Percentiles rank a stretch among this genome's conserved stretches.
These are phyloP conservation scores for Tinea semifulvella DNA, from an alignment of 2,888 invertebrate species.

Conservation along the genomic window DNA sequence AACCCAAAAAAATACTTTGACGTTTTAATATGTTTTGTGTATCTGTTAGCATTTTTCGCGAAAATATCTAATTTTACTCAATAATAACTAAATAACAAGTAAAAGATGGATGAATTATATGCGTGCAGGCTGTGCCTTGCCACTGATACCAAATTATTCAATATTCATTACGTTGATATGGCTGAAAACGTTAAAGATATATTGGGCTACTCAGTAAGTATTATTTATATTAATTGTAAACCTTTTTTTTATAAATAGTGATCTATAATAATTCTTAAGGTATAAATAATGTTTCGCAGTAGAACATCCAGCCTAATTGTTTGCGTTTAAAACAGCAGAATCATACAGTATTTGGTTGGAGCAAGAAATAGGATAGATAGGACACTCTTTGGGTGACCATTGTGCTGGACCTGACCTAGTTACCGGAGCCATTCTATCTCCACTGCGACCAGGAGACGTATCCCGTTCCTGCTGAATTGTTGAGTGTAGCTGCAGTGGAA, in stretches of 20 bases:
- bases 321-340: too few relatives aligned
- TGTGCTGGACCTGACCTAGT: too few relatives aligned
- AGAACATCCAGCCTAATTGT: too few relatives aligned
- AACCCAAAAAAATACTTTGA: neutral
- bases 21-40: neutral
- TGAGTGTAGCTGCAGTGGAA: too few relatives aligned
- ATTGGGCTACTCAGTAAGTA: slow-evolving; percentile 35
- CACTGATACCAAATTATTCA: slow-evolving; percentile 36
- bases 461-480: too few relatives aligned
- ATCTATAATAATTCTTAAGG: neutral
- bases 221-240: slow-evolving; percentile 12
- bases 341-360: too few relatives aligned
- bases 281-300: neutral
- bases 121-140: slow-evolving; percentile 42
- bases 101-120: slow-evolving; percentile 29
- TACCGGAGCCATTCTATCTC: too few relatives aligned
- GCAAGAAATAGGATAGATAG: too few relatives aligned
- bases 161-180: slow-evolving; percentile 32
- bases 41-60: neutral
- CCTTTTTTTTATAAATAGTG: too few relatives aligned
- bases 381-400: too few relatives aligned
- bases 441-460: too few relatives aligned
- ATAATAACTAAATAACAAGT: neutral
- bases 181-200: slow-evolving; percentile 32
- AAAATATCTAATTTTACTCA: neutral